Evolutionary conservation across 2,888 invertebrate species (phyloP).

Genomic region (Lithophane ornitopus): DNA sequence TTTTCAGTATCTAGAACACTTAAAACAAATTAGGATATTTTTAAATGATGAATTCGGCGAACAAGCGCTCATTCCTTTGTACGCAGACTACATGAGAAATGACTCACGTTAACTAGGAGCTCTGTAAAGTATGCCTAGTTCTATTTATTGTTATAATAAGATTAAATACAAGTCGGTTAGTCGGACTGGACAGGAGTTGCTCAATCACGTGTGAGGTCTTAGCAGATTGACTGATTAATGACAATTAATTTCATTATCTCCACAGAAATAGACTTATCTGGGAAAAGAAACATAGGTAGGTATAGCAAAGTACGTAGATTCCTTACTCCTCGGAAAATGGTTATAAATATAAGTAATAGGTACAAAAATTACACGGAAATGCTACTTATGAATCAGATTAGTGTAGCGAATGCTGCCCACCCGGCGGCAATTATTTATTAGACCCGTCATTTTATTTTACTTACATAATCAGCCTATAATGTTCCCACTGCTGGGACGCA

Average conservation of each 20-base stretch:
- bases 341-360: background rate
- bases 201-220: constrained; percentile 33
- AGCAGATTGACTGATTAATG: constrained; percentile 39
- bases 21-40: constrained; percentile 48
- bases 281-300: background rate
- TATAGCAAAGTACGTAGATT: background rate
- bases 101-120: constrained; percentile 41
- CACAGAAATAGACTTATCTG: constrained; percentile 15
- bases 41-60: constrained; percentile 47
- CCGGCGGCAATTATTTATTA: background rate
- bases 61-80: constrained; percentile 44
- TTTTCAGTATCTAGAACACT: constrained; percentile 29
- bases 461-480: too few species aligned
- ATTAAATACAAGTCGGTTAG: constrained; percentile 42
- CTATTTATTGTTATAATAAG: constrained; percentile 52
- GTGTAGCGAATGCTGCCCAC: background rate
- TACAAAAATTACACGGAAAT: background rate
- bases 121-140: constrained; percentile 20
- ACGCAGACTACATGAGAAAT: constrained; percentile 32
- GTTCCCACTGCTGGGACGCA: too few species aligned
- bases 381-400: background rate
- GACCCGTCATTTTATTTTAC: too few species aligned
- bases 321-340: background rate
- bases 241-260: constrained; percentile 29
- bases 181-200: constrained; percentile 24